Conservation (phyloP, 2,797 vertebrate genomes). For the Lepus townsendii region DNA sequence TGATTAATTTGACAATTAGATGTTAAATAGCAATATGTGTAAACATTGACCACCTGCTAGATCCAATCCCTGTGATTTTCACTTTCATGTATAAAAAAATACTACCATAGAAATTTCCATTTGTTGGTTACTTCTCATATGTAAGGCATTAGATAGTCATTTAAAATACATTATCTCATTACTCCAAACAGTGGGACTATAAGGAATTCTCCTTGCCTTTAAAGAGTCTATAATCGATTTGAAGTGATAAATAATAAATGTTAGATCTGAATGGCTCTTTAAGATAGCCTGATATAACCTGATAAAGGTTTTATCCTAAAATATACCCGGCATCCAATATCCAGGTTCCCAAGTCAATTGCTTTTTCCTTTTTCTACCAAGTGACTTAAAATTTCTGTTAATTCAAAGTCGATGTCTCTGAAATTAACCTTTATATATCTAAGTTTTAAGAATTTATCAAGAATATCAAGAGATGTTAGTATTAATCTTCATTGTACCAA, state of each 20-base stretch:
- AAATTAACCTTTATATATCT: conserved; percentile 23
- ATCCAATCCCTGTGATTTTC: background rate
- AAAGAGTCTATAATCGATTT: conserved; percentile 35
- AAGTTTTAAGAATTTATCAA: conserved; percentile 58
- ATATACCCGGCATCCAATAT: background rate
- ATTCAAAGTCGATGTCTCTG: background rate
- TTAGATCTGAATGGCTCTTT: conserved; percentile 21
- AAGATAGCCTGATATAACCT: background rate
- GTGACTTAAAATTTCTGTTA: conserved; percentile 48
- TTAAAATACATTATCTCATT: conserved; percentile 35
- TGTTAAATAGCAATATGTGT: background rate
- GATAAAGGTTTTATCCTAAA: background rate
- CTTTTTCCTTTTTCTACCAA: conserved; percentile 1
- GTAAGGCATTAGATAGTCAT: conserved; percentile 5
- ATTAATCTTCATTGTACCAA: conserved; percentile 38
- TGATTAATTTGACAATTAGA: conserved; percentile 33
- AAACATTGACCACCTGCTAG: background rate
- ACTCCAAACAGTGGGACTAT: background rate
- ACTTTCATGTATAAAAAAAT: conserved; percentile 25
- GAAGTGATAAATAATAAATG: conserved; percentile 27
- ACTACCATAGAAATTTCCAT: conserved; percentile 30
- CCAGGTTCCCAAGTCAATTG: conserved; percentile 33
- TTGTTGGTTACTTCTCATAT: conserved; percentile 18
- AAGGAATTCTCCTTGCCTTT: conserved; percentile 7
- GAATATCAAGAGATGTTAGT: conserved; percentile 50